Base-by-base conservation (phyloP, 2,888 invertebrate genomes). In the Cabera pusaria region DNA sequence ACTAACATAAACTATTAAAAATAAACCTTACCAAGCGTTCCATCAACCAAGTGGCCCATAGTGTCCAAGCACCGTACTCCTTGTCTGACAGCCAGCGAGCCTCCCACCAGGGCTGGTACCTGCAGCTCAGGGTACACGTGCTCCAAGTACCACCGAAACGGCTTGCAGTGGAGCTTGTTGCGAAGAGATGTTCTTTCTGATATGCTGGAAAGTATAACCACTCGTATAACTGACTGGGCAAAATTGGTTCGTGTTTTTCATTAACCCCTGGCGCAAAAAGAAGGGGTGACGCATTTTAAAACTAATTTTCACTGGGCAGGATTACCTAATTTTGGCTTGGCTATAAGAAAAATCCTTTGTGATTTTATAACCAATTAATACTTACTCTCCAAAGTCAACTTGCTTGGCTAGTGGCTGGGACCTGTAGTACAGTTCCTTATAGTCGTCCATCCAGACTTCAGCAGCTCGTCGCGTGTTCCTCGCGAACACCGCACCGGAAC, bases 361-460 rank as follows among this genome's bases (percentile, higher is more conserved):
- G 94, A 93, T 72, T 98, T 95, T 78, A 97, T 97, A 82, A 1
- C 0, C 6, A 14, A 4, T 1, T 9, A 8, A 6, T 40, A 90
- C 94, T 93, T 87, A 97, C 97, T 96, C 95, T 91, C 97, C 97
- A 74, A 92, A 97, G 33, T 96, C 94, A 51, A 97, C 94, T 71
- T 95, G 96, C 71, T 95, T 95, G 6, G 97, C 97, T 38, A 97
- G 78, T 28, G 97, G 97, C 53, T 99, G 98, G 1, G 98, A 95
- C 38, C 95, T 92, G 72, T 98, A 98, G 81, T 99, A 99, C 70
- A 96, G 96, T 64, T 97, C 94, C 79, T 99, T 99, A 86, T 97
- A 99, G 47, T 98, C 97, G 72, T 98, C 99, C 98, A 99, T 98
- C 99, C 99, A 99, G 5, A 99, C 99, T 84, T 99, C 99, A 0